phyloP scores from a whole-genome alignment of 2,888 invertebrate genomes.

The Drosophila mayaguana region DNA sequence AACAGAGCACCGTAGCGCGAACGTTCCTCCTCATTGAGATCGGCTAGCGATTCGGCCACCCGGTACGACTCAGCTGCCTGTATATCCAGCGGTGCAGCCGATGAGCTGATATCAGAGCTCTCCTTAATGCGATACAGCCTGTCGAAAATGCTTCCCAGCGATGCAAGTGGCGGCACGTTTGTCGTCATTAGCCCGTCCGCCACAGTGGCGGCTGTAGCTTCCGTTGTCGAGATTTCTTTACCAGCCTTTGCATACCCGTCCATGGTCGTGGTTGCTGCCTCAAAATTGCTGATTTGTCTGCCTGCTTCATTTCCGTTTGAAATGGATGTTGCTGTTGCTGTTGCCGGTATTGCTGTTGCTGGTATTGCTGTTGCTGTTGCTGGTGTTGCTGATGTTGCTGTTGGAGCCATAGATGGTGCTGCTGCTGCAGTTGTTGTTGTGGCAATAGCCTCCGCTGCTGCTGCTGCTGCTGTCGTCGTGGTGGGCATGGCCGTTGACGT shows the following conservation, averaged over 20 bases:
- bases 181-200: constrained; percentile 52
- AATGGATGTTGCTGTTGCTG: constrained; percentile 23
- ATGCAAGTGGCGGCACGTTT: constrained; percentile 45
- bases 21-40: constrained; percentile 65
- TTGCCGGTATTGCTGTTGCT: background rate
- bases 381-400: constrained; percentile 1
- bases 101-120: constrained; percentile 3
- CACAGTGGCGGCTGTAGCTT: constrained; percentile 4
- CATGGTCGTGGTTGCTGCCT: constrained; percentile 17
- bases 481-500: constrained; percentile 74
- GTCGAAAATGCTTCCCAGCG: constrained; percentile 69
- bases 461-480: constrained; percentile 14
- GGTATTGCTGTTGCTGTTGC: constrained; percentile 6
- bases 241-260: constrained; percentile 5
- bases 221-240: constrained; percentile 19
- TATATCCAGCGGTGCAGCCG: constrained; percentile 51
- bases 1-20: constrained; percentile 55
- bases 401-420: background rate
- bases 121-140: constrained; percentile 82
- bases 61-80: constrained; percentile 74
- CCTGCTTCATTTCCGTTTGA: constrained; percentile 52
- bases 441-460: constrained; percentile 45
- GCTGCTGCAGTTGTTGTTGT: background rate
- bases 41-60: constrained; percentile 70
- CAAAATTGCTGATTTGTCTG: constrained; percentile 41